These are phyloP conservation scores for Tautogolabrus adspersus DNA, from an alignment of 2,113 vertebrate genomes.

Conservation along the genomic window DNA sequence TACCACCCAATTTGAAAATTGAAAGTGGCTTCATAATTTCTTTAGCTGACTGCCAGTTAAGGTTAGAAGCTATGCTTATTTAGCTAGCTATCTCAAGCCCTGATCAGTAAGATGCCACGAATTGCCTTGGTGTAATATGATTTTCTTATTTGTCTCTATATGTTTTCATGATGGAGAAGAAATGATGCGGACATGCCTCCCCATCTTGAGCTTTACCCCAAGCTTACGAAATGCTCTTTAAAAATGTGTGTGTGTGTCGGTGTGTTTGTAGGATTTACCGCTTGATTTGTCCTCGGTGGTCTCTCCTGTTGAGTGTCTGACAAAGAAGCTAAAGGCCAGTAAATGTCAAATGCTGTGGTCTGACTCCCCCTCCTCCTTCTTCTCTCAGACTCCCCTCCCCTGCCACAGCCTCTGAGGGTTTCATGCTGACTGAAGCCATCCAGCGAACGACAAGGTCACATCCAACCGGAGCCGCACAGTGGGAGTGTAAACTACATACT, in stretches of 20 bases:
- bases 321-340: conserved; percentile 75
- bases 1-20: no score
- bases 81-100: not conserved
- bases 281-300: conserved; percentile 28
- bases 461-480: not conserved
- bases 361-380: conserved; percentile 26
- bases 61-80: not conserved
- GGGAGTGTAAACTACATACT: not conserved
- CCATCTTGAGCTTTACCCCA: not conserved
- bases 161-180: not conserved
- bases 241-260: conserved; percentile 6
- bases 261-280: conserved; percentile 10
- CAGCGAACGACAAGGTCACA: not conserved
- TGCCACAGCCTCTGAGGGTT: conserved; percentile 21
- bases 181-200: not conserved
- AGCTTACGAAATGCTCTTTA: not conserved
- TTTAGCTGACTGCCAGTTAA: no score
- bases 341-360: conserved; percentile 75
- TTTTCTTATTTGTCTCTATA: not conserved
- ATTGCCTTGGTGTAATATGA: not conserved
- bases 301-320: conserved; percentile 58
- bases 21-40: no score
- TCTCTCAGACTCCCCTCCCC: conserved; percentile 21
- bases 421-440: conserved; percentile 29
- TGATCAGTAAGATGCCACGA: not conserved